Evolutionary conservation across 2,888 invertebrate genomes (phyloP).

Genomic region (Amphiduros pacificus): DNA sequence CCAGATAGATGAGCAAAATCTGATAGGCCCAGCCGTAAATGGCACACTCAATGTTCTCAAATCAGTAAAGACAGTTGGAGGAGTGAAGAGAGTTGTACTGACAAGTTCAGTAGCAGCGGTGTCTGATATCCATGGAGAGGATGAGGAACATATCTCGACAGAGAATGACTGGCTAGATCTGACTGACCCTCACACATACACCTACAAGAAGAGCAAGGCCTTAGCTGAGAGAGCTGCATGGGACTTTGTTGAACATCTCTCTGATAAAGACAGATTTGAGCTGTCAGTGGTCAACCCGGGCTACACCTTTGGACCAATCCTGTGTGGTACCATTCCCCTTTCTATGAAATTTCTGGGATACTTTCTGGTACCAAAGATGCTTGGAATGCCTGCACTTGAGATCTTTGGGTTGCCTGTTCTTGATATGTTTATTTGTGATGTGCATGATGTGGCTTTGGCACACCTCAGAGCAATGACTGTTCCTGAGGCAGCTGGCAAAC

Average conservation of each 20-base stretch:
- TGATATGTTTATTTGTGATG: constrained; percentile 62
- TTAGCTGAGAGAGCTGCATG: constrained; percentile 65
- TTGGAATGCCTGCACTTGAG: constrained; percentile 59
- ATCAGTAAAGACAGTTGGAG: constrained; percentile 58
- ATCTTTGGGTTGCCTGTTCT: constrained; percentile 61
- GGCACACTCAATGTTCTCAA: constrained; percentile 62
- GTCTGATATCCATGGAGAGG: constrained; percentile 11
- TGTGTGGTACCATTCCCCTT: constrained; percentile 22
- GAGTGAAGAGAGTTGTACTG: constrained; percentile 63
- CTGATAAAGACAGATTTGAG: constrained; percentile 54
- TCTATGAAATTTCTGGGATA: constrained; percentile 49
- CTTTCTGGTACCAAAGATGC: constrained; percentile 54
- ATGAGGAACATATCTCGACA: constrained; percentile 1
- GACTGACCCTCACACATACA: constrained; percentile 7
- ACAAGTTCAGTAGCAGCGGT: constrained; percentile 63
- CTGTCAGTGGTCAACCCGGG: constrained; percentile 63
- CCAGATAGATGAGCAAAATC: constrained; percentile 56
- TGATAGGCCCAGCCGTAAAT: constrained; percentile 62
- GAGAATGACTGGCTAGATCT: constrained; percentile 23
- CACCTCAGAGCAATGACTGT: constrained; percentile 26
- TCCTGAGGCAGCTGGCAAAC: constrained; percentile 34
- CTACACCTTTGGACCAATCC: constrained; percentile 62
- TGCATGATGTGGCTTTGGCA: constrained; percentile 61
- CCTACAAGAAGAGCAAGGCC: constrained; percentile 62
- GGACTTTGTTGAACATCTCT: constrained; percentile 63